Conservation (phyloP, 2,888 invertebrate species). For the Sinhomidia bicolor region DNA sequence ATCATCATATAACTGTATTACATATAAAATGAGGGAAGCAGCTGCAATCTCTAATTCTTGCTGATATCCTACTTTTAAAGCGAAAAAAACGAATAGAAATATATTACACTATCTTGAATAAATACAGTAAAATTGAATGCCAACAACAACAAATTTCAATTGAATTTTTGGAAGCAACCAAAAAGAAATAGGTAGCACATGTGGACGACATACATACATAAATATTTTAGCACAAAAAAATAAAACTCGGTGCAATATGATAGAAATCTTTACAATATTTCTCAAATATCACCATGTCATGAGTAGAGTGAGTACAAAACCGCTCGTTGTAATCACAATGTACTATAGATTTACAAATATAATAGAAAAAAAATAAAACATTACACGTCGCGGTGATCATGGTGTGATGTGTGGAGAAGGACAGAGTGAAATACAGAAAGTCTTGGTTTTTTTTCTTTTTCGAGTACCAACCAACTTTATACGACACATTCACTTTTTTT, state of each 20-base stretch:
- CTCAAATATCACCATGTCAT: no score
- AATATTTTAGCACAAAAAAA: no score
- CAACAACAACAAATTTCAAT: not conserved
- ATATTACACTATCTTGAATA: constrained; percentile 5
- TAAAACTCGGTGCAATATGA: no score
- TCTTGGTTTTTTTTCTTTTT: not conserved
- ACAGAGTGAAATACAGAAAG: not conserved
- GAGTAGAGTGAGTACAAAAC: no score
- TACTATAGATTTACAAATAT: no score
- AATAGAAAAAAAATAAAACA: no score
- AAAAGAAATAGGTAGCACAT: not conserved
- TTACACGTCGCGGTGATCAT: no score
- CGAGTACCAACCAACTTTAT: not conserved
- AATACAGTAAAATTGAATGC: not conserved
- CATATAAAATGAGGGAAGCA: no score
- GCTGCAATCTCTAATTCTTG: not conserved
- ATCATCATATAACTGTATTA: not conserved
- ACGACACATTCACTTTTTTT: not conserved
- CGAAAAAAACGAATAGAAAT: not conserved
- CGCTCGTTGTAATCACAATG: no score
- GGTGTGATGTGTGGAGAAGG: not conserved
- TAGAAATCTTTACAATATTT: no score
- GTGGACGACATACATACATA: not conserved
- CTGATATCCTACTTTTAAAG: not conserved
- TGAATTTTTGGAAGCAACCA: not conserved